These are phyloP conservation scores for Drosophila meridionalis DNA, from an alignment of 2,888 invertebrate genomes.

Conservation along the genomic window DNA sequence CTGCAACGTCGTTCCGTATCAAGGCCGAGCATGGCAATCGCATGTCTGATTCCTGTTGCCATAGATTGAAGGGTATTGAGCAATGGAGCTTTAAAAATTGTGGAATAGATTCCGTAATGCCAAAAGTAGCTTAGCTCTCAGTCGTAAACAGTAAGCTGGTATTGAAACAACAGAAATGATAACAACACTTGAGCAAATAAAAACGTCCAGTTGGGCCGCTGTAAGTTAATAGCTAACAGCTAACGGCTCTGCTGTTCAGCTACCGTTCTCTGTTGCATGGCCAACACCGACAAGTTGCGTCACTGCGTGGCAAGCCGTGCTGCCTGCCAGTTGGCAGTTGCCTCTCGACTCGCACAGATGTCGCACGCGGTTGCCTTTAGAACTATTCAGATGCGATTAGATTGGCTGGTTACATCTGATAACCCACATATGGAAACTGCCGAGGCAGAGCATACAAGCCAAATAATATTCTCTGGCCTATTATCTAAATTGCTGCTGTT, in stretches of 20 bases:
- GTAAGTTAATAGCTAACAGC: slow-evolving; percentile 28
- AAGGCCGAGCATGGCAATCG: not conserved
- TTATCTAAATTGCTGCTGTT: not conserved
- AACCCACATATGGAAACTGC: not conserved
- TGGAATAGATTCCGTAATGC: not conserved
- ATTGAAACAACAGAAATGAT: not conserved
- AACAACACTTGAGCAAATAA: not conserved
- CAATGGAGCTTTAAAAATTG: not conserved
- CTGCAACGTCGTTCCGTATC: not conserved
- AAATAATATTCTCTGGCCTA: not conserved
- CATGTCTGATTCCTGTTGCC: not conserved
- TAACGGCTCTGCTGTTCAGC: slow-evolving; percentile 8
- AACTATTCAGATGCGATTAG: not conserved
- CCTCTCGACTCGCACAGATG: not conserved
- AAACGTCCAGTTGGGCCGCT: not conserved
- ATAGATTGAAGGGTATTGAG: not conserved
- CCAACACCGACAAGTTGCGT: slow-evolving; percentile 16
- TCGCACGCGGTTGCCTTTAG: not conserved
- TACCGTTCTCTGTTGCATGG: slow-evolving; percentile 12
- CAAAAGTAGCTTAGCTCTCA: not conserved
- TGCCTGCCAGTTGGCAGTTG: slow-evolving; percentile 6
- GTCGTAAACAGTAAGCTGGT: not conserved
- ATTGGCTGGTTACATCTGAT: not conserved
- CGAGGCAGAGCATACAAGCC: not conserved
- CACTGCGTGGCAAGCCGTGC: not conserved